These are phyloP conservation scores for Eueides isabella DNA, from an alignment of 1,140 invertebrate genomes.

Conservation along the genomic window DNA sequence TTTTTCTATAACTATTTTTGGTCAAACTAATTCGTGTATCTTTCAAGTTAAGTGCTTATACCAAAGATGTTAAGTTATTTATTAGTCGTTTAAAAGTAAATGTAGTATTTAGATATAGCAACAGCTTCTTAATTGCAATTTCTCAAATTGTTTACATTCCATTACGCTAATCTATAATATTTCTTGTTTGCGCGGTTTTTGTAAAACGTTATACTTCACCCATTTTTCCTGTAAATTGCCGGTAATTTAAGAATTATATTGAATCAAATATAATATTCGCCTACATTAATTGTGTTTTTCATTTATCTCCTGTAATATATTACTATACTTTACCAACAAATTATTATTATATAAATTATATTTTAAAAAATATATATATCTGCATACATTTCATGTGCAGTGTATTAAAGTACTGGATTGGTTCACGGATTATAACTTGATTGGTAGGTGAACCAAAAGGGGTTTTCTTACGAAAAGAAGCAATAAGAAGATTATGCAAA, in stretches of 20 bases:
- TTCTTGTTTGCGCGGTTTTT: constrained; percentile 28
- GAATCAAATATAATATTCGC: constrained; percentile 77
- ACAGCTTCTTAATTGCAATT: constrained; percentile 4
- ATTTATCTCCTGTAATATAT: constrained; percentile 32
- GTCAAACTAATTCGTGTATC: constrained; percentile 57
- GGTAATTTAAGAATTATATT: constrained; percentile 73
- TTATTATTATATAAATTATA: too few relatives aligned
- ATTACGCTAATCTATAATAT: constrained; percentile 20
- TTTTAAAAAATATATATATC: too few relatives aligned
- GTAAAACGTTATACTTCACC: constrained; percentile 30
- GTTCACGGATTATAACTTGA: too few relatives aligned
- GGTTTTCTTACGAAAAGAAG: too few relatives aligned
- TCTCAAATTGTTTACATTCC: constrained; percentile 13
- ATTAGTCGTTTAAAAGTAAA: constrained; percentile 55
- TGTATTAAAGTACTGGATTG: too few relatives aligned
- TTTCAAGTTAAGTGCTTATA: constrained; percentile 19
- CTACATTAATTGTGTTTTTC: constrained; percentile 57
- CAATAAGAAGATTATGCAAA: too few relatives aligned
- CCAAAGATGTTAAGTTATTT: constrained; percentile 43
- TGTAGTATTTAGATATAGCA: constrained; percentile 25
- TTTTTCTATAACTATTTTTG: constrained; percentile 56
- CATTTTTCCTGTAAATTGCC: constrained; percentile 68
- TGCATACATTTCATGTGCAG: too few relatives aligned
- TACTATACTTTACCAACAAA: neutral
- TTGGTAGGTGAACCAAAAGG: too few relatives aligned